Evolutionary conservation across 1,140 invertebrate species (phyloP).

Genomic region (Pogonomyrmex barbatus): DNA sequence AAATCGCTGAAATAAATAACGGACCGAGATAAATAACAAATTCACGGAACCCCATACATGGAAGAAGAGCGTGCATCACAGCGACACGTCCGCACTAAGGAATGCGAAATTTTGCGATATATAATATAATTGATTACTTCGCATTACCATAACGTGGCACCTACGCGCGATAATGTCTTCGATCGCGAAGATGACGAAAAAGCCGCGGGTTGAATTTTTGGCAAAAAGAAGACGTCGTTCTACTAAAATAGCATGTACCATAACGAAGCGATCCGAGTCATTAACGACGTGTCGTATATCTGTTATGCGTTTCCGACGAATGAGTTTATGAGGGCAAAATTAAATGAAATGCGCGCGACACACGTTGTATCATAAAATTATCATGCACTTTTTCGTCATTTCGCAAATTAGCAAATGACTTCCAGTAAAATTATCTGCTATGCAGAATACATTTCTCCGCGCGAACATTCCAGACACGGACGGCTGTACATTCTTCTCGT

Average conservation of each 20-base stretch:
- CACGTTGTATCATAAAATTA: not conserved
- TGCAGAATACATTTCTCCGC: not conserved
- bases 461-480: not conserved
- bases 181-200: not conserved
- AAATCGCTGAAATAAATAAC: conserved; percentile 20
- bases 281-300: conserved; percentile 15
- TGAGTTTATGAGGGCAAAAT: conserved; percentile 16
- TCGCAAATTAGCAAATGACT: not conserved
- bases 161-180: not conserved
- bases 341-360: not conserved
- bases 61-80: not conserved
- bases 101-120: conserved; percentile 30
- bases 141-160: conserved; percentile 15
- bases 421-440: not conserved
- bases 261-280: not conserved
- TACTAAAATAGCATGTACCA: not conserved
- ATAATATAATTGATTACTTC: not conserved
- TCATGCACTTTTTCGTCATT: not conserved
- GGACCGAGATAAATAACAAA: not conserved
- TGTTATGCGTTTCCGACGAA: conserved; percentile 18
- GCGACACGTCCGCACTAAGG: not conserved
- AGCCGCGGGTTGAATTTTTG: not conserved
- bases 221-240: not conserved
- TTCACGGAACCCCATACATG: not conserved
- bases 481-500: not conserved